Percentiles rank a stretch among this genome's conserved stretches.
phyloP scores from a whole-genome alignment of 2,888 invertebrate species.

The Oxycera nigricornis region DNA sequence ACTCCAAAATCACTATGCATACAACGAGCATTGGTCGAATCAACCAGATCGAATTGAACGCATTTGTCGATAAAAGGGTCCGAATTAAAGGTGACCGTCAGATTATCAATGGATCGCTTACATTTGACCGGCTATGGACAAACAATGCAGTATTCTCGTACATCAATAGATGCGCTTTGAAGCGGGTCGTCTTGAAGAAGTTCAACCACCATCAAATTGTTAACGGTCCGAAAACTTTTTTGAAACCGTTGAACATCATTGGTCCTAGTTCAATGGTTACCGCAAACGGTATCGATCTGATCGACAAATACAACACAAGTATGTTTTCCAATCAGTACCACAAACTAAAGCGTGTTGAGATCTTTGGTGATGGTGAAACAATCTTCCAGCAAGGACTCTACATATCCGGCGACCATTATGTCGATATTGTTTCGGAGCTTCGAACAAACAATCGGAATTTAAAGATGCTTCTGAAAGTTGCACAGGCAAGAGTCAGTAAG shows the following conservation, averaged over 20 bases:
- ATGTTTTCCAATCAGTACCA: neutral
- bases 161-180: neutral
- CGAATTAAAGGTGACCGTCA: neutral
- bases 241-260: neutral
- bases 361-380: neutral
- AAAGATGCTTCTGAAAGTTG: neutral
- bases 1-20: neutral
- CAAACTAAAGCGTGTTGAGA: neutral
- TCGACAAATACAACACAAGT: neutral
- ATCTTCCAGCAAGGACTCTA: neutral
- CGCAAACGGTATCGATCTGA: neutral
- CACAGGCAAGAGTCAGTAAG: too few relatives aligned
- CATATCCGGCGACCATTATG: neutral
- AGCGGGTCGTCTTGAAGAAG: neutral
- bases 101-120: neutral
- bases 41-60: neutral
- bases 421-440: neutral
- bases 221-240: neutral
- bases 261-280: constrained; percentile 12
- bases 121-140: neutral
- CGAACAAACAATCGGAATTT: neutral
- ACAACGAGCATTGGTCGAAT: neutral
- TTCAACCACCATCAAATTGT: constrained; percentile 4
- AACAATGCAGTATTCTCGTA: neutral
- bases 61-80: neutral